Percentiles rank a stretch among this genome's conserved stretches.
phyloP scores from a whole-genome alignment of 2,113 vertebrate genomes.

The Solea solea region DNA sequence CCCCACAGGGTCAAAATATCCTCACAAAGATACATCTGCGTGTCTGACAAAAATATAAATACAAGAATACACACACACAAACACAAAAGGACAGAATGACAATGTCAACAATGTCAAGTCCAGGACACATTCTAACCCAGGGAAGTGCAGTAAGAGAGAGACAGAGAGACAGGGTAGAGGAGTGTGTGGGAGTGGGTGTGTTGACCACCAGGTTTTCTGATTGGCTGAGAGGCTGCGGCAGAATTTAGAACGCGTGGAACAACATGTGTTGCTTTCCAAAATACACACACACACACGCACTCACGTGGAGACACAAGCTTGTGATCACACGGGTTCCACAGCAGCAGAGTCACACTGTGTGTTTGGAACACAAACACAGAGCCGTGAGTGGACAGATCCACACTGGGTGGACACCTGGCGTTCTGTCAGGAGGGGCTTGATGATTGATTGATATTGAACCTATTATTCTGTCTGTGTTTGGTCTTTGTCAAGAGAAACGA shows the following conservation, averaged over 20 bases:
- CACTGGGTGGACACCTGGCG: no score
- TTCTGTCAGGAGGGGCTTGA: no score
- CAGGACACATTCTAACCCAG: conserved; percentile 17
- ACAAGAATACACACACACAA: conserved; percentile 7
- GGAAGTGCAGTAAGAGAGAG: not conserved
- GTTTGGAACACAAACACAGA: not conserved
- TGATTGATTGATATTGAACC: no score
- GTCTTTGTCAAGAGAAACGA: no score
- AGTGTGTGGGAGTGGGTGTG: conserved; percentile 61
- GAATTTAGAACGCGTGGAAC: conserved; percentile 59
- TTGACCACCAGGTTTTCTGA: conserved; percentile 30
- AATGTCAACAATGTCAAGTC: conserved; percentile 16
- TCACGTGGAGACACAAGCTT: not conserved
- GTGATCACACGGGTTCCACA: not conserved
- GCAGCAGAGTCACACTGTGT: not conserved
- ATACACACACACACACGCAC: conserved; percentile 8
- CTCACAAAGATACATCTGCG: no score
- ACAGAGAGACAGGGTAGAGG: not conserved
- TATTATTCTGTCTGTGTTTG: no score
- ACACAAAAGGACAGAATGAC: conserved; percentile 23
- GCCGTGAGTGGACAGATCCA: not conserved
- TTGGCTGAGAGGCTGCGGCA: conserved; percentile 62
- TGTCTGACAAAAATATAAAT: not conserved
- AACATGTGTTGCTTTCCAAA: conserved; percentile 58
- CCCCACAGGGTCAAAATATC: no score